phyloP scores from a whole-genome alignment of 2,888 invertebrate genomes.

The Lysandra coridon region DNA sequence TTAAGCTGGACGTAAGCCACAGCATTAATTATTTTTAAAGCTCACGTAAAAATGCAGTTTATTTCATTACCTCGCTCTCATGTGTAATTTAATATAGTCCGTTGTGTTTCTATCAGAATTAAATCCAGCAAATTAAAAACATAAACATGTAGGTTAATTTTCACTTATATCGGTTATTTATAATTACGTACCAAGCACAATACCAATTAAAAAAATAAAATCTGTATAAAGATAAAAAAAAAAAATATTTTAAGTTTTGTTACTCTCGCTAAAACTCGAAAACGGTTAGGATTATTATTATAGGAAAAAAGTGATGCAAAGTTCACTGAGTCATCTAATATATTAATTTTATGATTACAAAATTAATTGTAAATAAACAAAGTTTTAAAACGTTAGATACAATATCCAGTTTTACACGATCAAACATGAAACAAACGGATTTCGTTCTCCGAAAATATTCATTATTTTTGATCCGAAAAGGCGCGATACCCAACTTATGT shows the following conservation, averaged over 20 bases:
- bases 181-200: too few relatives aligned
- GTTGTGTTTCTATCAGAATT: conserved; percentile 32
- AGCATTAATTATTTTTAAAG: conserved; percentile 26
- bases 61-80: conserved; percentile 24
- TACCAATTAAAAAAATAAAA: not conserved
- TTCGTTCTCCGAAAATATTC: conserved; percentile 6
- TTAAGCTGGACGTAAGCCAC: conserved; percentile 11
- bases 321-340: too few relatives aligned
- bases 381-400: not conserved
- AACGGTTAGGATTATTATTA: too few relatives aligned
- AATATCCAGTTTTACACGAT: not conserved
- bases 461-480: conserved; percentile 12
- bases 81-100: conserved; percentile 27
- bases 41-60: conserved; percentile 26
- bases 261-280: too few relatives aligned
- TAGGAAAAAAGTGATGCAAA: too few relatives aligned
- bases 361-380: too few relatives aligned
- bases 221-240: not conserved
- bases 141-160: not conserved
- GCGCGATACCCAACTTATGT: not conserved
- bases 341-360: too few relatives aligned
- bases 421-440: not conserved
- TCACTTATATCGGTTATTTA: not conserved
- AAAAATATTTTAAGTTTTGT: too few relatives aligned
- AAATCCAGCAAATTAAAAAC: conserved; percentile 16